These are phyloP conservation scores for Delia radicum DNA, from an alignment of 1,140 invertebrate genomes.

Conservation along the genomic window DNA sequence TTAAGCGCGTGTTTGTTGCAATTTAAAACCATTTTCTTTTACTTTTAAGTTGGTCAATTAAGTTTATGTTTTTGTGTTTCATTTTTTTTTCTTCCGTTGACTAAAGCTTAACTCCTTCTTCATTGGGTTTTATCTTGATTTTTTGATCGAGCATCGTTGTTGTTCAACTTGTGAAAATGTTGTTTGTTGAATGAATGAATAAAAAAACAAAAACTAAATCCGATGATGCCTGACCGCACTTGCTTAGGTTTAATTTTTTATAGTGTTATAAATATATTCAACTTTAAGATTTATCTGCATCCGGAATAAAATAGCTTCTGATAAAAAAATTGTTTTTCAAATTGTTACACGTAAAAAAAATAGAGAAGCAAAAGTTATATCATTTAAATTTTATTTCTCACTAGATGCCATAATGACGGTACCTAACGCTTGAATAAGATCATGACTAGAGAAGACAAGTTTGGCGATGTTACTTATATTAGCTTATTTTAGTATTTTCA, in stretches of 20 bases:
- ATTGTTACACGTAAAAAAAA: background rate
- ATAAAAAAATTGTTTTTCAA: background rate
- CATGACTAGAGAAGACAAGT: too few species aligned
- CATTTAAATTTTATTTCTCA: too few species aligned
- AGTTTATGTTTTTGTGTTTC: conserved; percentile 11
- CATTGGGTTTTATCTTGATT: conserved; percentile 13
- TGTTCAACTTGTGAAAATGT: conserved; percentile 21
- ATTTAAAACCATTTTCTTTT: conserved; percentile 17
- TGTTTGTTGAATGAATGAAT: conserved; percentile 7
- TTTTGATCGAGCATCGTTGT: conserved; percentile 22
- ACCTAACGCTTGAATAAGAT: too few species aligned
- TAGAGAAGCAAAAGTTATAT: background rate
- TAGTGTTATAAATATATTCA: conserved; percentile 15
- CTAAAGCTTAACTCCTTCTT: conserved; percentile 9
- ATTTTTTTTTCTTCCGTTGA: background rate
- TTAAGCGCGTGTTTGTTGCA: conserved; percentile 14
- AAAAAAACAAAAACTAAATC: background rate
- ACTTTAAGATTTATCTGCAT: conserved; percentile 16
- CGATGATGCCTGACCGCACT: conserved; percentile 1
- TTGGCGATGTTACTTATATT: too few species aligned
- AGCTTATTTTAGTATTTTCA: too few species aligned
- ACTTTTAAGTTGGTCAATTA: conserved; percentile 14
- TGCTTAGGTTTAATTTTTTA: background rate
- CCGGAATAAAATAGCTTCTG: conserved; percentile 14
- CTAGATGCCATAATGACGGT: too few species aligned